A percentile compares a stretch with the other conserved stretches of the same genome.
Conservation (phyloP, 1,140 invertebrate genomes). For the Cyclina sinensis region DNA sequence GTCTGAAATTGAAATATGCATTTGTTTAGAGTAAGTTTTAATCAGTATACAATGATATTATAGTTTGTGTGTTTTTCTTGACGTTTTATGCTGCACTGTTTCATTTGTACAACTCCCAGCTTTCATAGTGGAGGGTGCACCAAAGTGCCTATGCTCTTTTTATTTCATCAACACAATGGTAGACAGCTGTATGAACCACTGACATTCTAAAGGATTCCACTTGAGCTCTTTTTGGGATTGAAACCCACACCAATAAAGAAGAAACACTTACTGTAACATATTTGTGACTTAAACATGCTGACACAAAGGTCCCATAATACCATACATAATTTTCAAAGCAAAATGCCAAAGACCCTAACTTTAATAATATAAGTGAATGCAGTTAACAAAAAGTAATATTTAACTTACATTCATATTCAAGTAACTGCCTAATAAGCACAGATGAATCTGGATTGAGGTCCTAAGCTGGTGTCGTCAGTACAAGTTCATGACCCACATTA, state of each 20-base stretch:
- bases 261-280: neutral
- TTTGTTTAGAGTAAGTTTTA: too few species aligned
- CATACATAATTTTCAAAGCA: neutral
- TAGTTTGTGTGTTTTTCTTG: too few species aligned
- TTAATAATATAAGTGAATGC: neutral
- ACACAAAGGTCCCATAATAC: neutral
- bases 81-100: too few species aligned
- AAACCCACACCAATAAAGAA: conserved; percentile 6
- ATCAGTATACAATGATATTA: too few species aligned
- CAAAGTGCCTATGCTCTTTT: neutral
- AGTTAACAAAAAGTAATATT: too few species aligned
- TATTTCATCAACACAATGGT: conserved; percentile 22
- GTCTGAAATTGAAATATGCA: neutral
- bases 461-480: too few species aligned
- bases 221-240: neutral
- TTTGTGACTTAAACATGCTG: conserved; percentile 19
- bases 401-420: too few species aligned
- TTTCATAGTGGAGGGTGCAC: conserved; percentile 11
- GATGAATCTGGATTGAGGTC: too few species aligned
- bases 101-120: conserved; percentile 28
- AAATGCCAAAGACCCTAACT: conserved; percentile 20
- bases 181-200: conserved; percentile 17
- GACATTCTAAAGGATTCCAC: conserved; percentile 24
- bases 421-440: too few species aligned
- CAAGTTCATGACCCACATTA: too few species aligned